phyloP scores from a whole-genome alignment of 1,140 invertebrate species.

The Lordiphosa stackelbergi region DNA sequence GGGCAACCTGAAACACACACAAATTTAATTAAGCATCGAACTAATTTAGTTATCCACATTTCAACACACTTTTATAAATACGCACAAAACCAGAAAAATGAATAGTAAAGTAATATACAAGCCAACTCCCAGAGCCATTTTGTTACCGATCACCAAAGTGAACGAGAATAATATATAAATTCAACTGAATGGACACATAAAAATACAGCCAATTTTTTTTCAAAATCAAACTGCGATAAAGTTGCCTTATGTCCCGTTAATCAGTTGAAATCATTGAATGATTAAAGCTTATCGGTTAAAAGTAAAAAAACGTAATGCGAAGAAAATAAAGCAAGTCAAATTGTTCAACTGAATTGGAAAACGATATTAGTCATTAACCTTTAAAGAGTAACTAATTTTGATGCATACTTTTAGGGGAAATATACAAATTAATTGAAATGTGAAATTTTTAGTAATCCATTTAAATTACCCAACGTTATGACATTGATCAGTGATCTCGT shows the following conservation, averaged over 20 bases:
- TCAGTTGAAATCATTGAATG: neutral
- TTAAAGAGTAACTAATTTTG: too few relatives aligned
- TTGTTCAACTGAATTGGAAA: too few relatives aligned
- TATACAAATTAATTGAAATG: too few relatives aligned
- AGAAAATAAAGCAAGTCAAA: too few relatives aligned
- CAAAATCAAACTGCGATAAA: slow-evolving; percentile 3
- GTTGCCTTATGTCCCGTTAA: slow-evolving; percentile 1
- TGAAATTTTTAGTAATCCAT: too few relatives aligned
- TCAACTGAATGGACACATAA: slow-evolving; percentile 13
- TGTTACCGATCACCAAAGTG: neutral
- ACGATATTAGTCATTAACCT: too few relatives aligned
- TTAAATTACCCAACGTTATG: too few relatives aligned
- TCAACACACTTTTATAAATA: slow-evolving; percentile 38
- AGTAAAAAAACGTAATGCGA: neutral
- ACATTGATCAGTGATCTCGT: too few relatives aligned
- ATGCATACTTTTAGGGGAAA: too few relatives aligned
- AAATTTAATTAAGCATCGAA: neutral
- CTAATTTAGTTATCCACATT: too few relatives aligned
- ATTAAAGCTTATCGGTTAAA: slow-evolving; percentile 32
- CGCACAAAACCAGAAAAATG: slow-evolving; percentile 7
- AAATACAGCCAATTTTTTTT: too few relatives aligned
- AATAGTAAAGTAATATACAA: slow-evolving; percentile 22
- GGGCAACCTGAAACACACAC: slow-evolving; percentile 14
- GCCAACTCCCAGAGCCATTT: slow-evolving; percentile 15
- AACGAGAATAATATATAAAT: neutral